Conservation (phyloP, 2,113 vertebrate species). For the Tamias sibiricus region DNA sequence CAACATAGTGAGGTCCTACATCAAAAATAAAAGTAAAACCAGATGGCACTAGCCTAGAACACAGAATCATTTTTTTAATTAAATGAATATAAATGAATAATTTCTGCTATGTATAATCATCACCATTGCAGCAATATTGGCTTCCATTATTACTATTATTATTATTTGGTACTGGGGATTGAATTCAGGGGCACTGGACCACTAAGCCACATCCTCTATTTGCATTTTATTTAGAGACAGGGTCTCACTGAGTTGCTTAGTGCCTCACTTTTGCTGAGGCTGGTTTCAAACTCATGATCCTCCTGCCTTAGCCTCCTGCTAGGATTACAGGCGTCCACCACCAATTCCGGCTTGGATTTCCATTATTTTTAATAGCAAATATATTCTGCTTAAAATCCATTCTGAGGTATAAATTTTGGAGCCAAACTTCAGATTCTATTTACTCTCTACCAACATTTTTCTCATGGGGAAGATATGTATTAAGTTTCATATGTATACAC, state of each 20-base stretch:
- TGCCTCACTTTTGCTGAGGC: too few relatives aligned
- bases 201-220: too few relatives aligned
- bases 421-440: not conserved
- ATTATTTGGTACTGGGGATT: too few relatives aligned
- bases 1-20: not conserved
- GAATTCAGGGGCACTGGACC: too few relatives aligned
- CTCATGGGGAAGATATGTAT: not conserved
- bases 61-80: not conserved
- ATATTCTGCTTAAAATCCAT: not conserved
- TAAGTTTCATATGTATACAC: not conserved
- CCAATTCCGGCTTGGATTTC: not conserved
- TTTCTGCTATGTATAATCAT: slow-evolving; percentile 7
- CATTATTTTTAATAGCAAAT: not conserved
- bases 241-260: too few relatives aligned
- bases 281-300: too few relatives aligned
- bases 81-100: slow-evolving; percentile 20
- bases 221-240: too few relatives aligned
- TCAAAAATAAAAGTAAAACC: not conserved
- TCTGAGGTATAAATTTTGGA: not conserved
- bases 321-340: too few relatives aligned
- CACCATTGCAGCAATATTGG: not conserved
- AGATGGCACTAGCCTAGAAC: not conserved
- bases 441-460: not conserved
- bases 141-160: not conserved
- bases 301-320: too few relatives aligned